Percentiles rank a stretch among this genome's conserved stretches.
phyloP scores from a whole-genome alignment of 2,888 invertebrate species.

The Tineola bisselliella region DNA sequence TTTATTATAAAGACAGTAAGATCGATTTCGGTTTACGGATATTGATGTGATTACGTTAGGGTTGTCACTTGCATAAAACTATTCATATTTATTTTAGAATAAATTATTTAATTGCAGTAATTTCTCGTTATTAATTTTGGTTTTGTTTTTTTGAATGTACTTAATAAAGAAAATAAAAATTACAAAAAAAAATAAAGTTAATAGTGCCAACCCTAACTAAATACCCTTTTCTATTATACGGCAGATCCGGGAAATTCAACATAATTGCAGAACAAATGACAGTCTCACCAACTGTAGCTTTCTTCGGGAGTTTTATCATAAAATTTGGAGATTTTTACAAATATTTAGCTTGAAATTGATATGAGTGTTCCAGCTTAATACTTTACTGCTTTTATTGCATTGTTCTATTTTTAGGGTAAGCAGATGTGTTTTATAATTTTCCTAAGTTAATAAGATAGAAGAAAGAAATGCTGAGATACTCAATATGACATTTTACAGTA shows the following conservation, averaged over 20 bases:
- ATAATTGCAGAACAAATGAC: conserved; percentile 15
- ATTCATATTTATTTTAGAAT: too few relatives aligned
- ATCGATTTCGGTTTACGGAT: not conserved
- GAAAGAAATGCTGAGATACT: too few relatives aligned
- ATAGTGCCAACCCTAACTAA: not conserved
- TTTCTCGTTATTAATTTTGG: too few relatives aligned
- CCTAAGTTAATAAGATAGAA: too few relatives aligned
- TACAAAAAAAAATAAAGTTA: too few relatives aligned
- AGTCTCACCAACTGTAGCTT: not conserved
- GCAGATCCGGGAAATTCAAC: conserved; percentile 12
- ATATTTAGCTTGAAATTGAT: not conserved
- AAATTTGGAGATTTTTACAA: not conserved
- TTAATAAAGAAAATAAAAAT: too few relatives aligned
- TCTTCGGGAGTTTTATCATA: not conserved
- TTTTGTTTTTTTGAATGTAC: too few relatives aligned
- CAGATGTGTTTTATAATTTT: too few relatives aligned
- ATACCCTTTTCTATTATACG: not conserved
- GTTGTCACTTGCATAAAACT: not conserved
- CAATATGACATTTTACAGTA: too few relatives aligned
- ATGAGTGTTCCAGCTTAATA: not conserved
- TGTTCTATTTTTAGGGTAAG: not conserved
- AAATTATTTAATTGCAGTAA: too few relatives aligned
- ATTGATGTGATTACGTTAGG: not conserved
- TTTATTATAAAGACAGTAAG: not conserved
- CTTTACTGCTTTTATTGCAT: not conserved